Conservation (phyloP, 2,888 invertebrate species). For the Dastarcus helophoroides region DNA sequence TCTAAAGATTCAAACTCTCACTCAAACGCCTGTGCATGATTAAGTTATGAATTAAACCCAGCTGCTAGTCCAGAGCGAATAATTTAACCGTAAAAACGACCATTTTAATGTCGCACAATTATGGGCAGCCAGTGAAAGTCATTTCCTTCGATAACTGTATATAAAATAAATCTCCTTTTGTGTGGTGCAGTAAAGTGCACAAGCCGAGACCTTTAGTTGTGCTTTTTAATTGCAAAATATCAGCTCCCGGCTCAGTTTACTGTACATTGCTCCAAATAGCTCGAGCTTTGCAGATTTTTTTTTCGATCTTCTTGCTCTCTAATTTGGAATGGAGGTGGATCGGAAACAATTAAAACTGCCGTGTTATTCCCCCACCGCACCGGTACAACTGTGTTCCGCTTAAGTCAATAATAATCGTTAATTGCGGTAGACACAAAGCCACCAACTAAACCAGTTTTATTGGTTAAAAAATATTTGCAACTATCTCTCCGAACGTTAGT, state of each 20-base stretch:
- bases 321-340: constrained; percentile 2
- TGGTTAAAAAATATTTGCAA: not conserved
- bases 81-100: constrained; percentile 5
- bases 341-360: constrained; percentile 1
- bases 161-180: constrained; percentile 2
- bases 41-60: not conserved
- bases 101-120: constrained; percentile 7
- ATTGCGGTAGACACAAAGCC: no score
- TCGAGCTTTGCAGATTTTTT: no score
- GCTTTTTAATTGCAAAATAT: constrained; percentile 15
- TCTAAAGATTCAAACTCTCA: no score
- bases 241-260: constrained; percentile 13
- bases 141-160: constrained; percentile 9
- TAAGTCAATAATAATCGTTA: no score
- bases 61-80: constrained; percentile 1
- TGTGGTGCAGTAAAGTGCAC: not conserved
- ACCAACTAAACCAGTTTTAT: constrained; percentile 1
- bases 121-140: constrained; percentile 11
- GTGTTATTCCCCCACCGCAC: no score
- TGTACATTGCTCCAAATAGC: no score
- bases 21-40: no score
- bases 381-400: no score
- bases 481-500: not conserved
- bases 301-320: no score
- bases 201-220: constrained; percentile 6